Evolutionary conservation across 2,113 vertebrate species (phyloP).

Genomic region (Corythornis madagascariensis): DNA sequence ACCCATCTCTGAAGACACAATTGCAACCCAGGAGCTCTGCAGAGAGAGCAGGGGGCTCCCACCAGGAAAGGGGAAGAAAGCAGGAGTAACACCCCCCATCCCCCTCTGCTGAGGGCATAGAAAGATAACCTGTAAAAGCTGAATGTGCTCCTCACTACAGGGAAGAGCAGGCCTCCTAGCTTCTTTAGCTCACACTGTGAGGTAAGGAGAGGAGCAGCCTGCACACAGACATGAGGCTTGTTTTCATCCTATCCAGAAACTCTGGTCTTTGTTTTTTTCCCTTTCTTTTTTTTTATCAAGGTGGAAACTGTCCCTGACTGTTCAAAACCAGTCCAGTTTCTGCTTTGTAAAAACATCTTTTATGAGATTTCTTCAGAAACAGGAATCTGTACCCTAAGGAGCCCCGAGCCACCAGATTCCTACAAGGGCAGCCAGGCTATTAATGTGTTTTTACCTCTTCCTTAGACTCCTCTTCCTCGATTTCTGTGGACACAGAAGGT

Average conservation of each 20-base stretch:
- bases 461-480: slow-evolving; percentile 92
- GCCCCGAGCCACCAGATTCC: background rate
- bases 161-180: background rate
- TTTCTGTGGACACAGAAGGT: slow-evolving; percentile 89
- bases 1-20: background rate
- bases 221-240: accelerated
- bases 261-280: too few relatives aligned
- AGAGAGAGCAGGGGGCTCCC: background rate
- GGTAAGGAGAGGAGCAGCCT: background rate
- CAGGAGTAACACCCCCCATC: background rate
- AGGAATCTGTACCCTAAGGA: background rate
- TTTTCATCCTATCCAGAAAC: background rate
- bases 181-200: background rate
- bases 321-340: background rate
- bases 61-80: background rate
- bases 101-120: background rate
- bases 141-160: background rate
- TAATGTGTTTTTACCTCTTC: slow-evolving; percentile 81
- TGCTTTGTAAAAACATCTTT: background rate
- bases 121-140: background rate
- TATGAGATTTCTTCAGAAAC: background rate
- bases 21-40: accelerated
- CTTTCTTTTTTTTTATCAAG: background rate
- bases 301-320: background rate
- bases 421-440: background rate